Conservation (phyloP, 2,113 vertebrate genomes). For the Hyaena hyaena region DNA sequence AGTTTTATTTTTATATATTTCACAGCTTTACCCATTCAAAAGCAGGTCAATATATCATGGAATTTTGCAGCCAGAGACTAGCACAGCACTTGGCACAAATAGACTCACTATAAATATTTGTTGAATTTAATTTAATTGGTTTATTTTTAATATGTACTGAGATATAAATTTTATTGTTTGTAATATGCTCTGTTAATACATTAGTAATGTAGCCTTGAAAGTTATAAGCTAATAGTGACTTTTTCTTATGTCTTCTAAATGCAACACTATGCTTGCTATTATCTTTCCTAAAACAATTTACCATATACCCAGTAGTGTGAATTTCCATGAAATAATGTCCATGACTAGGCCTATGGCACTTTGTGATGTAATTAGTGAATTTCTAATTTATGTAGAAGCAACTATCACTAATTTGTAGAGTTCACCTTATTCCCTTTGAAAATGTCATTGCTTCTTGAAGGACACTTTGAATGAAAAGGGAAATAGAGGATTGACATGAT, state of each 20-base stretch:
- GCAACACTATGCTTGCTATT: neutral
- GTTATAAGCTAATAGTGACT: neutral
- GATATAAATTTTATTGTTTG: neutral
- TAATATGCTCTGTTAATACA: neutral
- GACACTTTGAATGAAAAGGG: neutral
- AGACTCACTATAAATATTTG: neutral
- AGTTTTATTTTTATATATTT: neutral
- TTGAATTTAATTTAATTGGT: neutral
- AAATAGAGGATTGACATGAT: neutral
- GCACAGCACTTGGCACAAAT: neutral
- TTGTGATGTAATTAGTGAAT: conserved; percentile 78
- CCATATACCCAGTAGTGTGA: neutral
- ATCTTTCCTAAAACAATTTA: conserved; percentile 40
- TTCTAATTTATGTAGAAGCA: conserved; percentile 74
- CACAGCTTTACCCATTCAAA: neutral
- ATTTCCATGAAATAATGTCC: conserved; percentile 65
- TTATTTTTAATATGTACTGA: neutral
- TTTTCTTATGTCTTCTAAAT: neutral
- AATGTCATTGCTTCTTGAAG: neutral
- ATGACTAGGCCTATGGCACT: neutral
- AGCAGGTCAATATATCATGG: neutral
- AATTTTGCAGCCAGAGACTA: neutral
- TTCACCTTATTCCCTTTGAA: conserved; percentile 66
- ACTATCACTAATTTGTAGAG: conserved; percentile 76
- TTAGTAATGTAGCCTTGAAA: neutral